Conservation (phyloP, 2,888 invertebrate species). For the Mantis religiosa region DNA sequence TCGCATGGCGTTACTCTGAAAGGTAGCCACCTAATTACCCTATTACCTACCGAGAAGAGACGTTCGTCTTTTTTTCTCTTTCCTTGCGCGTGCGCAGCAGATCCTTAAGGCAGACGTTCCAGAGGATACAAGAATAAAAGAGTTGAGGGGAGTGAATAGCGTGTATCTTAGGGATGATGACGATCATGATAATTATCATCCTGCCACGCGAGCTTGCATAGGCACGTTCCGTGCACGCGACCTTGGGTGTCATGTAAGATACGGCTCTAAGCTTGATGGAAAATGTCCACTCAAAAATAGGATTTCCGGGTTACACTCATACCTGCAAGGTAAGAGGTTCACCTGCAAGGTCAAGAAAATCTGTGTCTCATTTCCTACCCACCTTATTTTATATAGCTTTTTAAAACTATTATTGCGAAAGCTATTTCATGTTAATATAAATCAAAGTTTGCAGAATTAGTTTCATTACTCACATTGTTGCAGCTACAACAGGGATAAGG, state of each 20-base stretch:
- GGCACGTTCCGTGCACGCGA: conserved; percentile 3
- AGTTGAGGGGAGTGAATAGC: not conserved
- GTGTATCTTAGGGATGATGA: not conserved
- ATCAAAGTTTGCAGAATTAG: too few species aligned
- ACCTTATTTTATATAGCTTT: too few species aligned
- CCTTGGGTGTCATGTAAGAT: not conserved
- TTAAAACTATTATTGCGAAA: too few species aligned
- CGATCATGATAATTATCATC: not conserved
- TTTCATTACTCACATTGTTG: too few species aligned
- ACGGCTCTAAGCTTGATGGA: too few species aligned
- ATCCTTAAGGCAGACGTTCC: not conserved
- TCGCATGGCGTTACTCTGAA: not conserved
- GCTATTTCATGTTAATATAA: too few species aligned
- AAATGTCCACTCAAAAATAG: not conserved
- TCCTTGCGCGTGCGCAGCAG: not conserved
- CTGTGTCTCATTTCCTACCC: too few species aligned
- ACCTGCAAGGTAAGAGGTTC: not conserved
- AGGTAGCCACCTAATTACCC: not conserved
- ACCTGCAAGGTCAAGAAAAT: not conserved
- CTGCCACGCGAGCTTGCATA: not conserved
- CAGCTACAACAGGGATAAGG: too few species aligned
- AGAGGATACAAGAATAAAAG: not conserved
- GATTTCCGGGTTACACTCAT: not conserved
- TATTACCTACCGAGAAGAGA: not conserved
- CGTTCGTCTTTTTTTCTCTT: not conserved